Percentiles rank a stretch among this genome's conserved stretches.
These are phyloP conservation scores for Oopsacas minuta DNA, from an alignment of 37 sponge, comb jelly and placozoan species.

Conservation along the genomic window DNA sequence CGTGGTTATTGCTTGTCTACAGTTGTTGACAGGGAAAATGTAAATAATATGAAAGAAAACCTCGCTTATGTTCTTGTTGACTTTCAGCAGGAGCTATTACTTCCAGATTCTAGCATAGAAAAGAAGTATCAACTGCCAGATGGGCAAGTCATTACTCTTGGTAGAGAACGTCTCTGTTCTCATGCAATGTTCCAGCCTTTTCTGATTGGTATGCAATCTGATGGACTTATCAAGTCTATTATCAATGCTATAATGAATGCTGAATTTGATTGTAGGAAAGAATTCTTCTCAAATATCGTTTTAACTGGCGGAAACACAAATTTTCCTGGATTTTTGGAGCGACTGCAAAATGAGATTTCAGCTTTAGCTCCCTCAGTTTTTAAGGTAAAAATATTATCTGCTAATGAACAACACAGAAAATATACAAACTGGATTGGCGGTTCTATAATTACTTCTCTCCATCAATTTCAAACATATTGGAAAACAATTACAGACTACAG, in stretches of 20 bases:
- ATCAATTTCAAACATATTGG: conserved; percentile 60
- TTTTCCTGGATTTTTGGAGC: conserved; percentile 42
- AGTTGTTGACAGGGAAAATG: conserved; percentile 47
- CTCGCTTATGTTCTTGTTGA: conserved; percentile 51
- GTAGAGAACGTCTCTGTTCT: conserved; percentile 35
- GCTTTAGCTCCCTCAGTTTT: conserved; percentile 39
- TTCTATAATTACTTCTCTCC: conserved; percentile 49
- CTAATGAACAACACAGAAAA: conserved; percentile 49
- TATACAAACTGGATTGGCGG: conserved; percentile 62
- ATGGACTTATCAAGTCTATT: conserved; percentile 37
- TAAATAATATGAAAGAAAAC: conserved; percentile 51
- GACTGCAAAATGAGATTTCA: conserved; percentile 46
- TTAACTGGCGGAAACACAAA: conserved; percentile 44
- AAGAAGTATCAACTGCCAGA: conserved; percentile 54
- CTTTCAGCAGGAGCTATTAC: conserved; percentile 56
- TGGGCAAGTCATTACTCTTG: conserved; percentile 45
- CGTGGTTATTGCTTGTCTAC: conserved; percentile 57
- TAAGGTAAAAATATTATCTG: conserved; percentile 45
- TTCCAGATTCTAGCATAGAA: conserved; percentile 37
- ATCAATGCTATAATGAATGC: conserved; percentile 46
- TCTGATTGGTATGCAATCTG: conserved; percentile 41
- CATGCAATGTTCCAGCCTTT: conserved; percentile 47
- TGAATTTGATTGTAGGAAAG: conserved; percentile 42
- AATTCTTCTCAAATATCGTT: conserved; percentile 39
- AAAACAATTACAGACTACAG: conserved; percentile 53